These are phyloP conservation scores for Sebastes variabilis DNA, from an alignment of 2,797 vertebrate species.

Conservation along the genomic window DNA sequence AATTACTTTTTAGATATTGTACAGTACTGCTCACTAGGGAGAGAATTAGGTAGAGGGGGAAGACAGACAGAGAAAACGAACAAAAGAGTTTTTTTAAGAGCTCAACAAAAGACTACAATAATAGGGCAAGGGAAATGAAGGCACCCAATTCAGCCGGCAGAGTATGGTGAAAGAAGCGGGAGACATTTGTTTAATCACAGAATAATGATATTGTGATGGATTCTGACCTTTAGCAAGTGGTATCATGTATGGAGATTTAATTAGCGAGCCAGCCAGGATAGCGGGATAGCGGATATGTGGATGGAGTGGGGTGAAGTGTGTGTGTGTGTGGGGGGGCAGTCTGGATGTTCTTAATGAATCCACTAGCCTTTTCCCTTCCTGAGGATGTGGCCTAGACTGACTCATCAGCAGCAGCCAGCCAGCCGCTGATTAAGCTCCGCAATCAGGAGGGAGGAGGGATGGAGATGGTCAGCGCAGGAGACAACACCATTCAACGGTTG, in stretches of 20 bases:
- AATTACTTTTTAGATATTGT: neutral
- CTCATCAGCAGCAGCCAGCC: slow-evolving; percentile 57
- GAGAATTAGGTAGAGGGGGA: neutral
- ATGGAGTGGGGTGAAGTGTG: slow-evolving; percentile 65
- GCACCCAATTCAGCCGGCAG: neutral
- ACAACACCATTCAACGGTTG: slow-evolving; percentile 32
- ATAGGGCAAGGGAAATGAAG: neutral
- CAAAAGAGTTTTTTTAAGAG: neutral
- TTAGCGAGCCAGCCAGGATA: slow-evolving; percentile 73
- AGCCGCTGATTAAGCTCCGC: slow-evolving; percentile 67
- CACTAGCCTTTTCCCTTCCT: slow-evolving; percentile 66
- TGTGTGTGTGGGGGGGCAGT: slow-evolving; percentile 12
- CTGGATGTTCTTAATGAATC: slow-evolving; percentile 77
- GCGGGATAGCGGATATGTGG: slow-evolving; percentile 67
- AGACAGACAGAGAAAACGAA: neutral
- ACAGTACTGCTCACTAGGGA: neutral
- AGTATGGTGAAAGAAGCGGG: slow-evolving; percentile 39
- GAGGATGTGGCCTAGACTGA: slow-evolving; percentile 76
- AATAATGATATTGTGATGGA: slow-evolving; percentile 84
- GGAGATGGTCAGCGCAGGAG: slow-evolving; percentile 35
- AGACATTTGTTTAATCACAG: slow-evolving; percentile 80
- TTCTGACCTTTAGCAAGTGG: slow-evolving; percentile 83
- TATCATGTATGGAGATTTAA: slow-evolving; percentile 84
- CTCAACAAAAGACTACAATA: neutral
- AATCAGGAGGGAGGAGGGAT: slow-evolving; percentile 56